Conservation (phyloP, 2,888 invertebrate species). For the Spialia ferax region DNA sequence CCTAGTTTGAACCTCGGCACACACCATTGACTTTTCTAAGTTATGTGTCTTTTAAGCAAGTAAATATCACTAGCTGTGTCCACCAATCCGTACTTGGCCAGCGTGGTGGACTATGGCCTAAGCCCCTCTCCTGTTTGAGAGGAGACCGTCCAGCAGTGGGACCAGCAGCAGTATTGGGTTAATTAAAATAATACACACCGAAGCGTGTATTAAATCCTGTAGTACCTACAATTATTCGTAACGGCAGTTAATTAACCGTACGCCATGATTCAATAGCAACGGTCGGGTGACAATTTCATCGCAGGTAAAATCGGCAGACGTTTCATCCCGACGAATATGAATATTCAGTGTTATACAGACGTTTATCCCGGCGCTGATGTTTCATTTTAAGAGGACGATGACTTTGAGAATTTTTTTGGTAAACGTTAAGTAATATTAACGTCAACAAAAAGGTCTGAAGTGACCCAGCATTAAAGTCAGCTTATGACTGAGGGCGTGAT, state of each 20-base stretch:
- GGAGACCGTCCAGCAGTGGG: too few relatives aligned
- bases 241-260: constrained; percentile 25
- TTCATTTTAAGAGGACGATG: constrained; percentile 73
- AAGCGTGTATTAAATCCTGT: neutral
- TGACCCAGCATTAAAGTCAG: constrained; percentile 85
- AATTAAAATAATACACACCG: neutral
- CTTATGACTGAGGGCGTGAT: constrained; percentile 82
- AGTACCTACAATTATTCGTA: constrained; percentile 1
- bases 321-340: constrained; percentile 20
- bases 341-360: constrained; percentile 61
- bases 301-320: constrained; percentile 19
- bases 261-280: constrained; percentile 12
- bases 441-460: constrained; percentile 83
- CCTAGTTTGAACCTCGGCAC: too few relatives aligned
- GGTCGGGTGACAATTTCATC: constrained; percentile 13
- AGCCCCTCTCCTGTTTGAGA: too few relatives aligned
- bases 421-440: constrained; percentile 78
- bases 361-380: constrained; percentile 70
- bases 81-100: too few relatives aligned
- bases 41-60: too few relatives aligned
- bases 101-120: too few relatives aligned
- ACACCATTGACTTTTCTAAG: too few relatives aligned
- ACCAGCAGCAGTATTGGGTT: too few relatives aligned
- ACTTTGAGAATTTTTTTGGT: constrained; percentile 66
- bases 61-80: too few relatives aligned